Conservation (phyloP, 2,797 vertebrate genomes). For the Lepus townsendii region DNA sequence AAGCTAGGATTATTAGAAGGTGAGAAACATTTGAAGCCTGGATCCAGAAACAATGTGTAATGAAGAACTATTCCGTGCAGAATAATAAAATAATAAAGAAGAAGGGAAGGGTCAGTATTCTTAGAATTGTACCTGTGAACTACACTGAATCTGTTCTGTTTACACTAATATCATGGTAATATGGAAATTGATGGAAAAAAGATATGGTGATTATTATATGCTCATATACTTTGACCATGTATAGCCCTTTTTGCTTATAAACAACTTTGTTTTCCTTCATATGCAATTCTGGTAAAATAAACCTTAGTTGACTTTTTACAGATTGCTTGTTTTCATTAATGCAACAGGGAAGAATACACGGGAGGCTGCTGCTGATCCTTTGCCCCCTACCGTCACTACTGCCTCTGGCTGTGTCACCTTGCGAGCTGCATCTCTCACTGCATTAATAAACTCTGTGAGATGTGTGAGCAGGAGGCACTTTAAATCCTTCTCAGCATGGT, state of each 20-base stretch:
- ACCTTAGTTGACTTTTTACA: neutral
- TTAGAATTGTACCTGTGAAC: too few species aligned
- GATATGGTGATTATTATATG: too few species aligned
- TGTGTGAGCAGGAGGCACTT: neutral
- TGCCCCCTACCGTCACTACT: neutral
- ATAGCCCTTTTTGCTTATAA: neutral
- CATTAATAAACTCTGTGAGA: slow-evolving; percentile 17
- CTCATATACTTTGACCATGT: neutral
- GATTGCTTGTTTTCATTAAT: neutral
- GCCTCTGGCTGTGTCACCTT: neutral
- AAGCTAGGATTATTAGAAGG: neutral
- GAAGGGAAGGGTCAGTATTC: too few species aligned
- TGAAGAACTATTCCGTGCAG: neutral
- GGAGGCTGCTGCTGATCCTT: neutral
- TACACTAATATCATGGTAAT: too few species aligned
- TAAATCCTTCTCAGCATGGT: neutral
- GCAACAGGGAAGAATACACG: neutral
- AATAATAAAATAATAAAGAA: neutral
- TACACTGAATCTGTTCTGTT: too few species aligned
- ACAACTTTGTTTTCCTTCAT: neutral
- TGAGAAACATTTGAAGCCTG: neutral
- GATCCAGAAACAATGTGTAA: neutral
- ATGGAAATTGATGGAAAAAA: too few species aligned
- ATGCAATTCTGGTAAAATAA: neutral
- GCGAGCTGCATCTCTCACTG: neutral